A percentile compares a stretch with the other conserved stretches of the same genome.
Evolutionary conservation across 2,113 vertebrate genomes (phyloP).

Genomic region (Antechinus flavipes): DNA sequence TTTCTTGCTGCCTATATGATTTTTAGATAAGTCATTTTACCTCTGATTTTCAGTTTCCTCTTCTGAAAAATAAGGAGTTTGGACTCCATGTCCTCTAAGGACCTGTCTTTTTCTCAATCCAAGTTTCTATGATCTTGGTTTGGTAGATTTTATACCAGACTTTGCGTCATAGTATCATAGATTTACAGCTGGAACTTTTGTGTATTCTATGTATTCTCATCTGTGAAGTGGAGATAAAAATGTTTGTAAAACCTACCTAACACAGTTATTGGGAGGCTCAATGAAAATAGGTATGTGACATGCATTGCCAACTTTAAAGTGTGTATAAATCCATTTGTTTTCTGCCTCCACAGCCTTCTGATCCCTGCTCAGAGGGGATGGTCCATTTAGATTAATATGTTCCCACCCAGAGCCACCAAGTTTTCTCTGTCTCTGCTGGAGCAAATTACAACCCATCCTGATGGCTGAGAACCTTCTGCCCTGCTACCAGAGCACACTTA

Average conservation of each 20-base stretch:
- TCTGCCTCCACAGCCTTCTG: not conserved
- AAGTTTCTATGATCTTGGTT: not conserved
- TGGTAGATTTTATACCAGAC: not conserved
- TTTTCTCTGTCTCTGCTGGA: not conserved
- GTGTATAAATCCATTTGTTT: not conserved
- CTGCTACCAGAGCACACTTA: not conserved
- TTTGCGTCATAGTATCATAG: not conserved
- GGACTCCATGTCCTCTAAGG: not conserved
- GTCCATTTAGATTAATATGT: not conserved
- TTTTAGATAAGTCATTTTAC: not conserved
- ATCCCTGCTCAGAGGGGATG: not conserved
- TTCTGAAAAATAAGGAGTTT: not conserved
- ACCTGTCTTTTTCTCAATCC: not conserved
- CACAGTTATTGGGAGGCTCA: not conserved
- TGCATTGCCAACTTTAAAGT: not conserved
- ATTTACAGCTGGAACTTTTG: not conserved
- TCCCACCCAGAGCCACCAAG: not conserved
- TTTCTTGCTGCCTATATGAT: not conserved
- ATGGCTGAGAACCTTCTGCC: not conserved
- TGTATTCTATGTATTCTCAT: not conserved
- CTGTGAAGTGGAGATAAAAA: not conserved
- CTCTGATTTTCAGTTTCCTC: not conserved
- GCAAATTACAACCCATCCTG: not conserved
- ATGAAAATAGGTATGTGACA: not conserved
- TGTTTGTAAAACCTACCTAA: not conserved